A percentile compares a stretch with the other conserved stretches of the same genome.
Conservation (phyloP, 2,888 invertebrate genomes). For the Diarsia rubi region DNA sequence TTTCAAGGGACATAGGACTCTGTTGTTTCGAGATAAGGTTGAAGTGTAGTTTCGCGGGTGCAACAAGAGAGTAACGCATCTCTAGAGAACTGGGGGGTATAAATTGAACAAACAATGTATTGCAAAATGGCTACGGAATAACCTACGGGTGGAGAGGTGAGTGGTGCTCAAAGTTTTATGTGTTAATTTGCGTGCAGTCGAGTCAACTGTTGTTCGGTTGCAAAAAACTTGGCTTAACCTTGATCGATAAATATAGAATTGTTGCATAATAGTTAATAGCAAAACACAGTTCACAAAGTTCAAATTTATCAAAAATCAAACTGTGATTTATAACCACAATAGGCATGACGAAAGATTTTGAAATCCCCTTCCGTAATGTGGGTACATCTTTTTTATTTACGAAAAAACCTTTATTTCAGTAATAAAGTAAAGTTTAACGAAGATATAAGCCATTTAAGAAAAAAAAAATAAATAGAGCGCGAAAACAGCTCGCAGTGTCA, state of each 20-base stretch:
- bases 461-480: too few species aligned
- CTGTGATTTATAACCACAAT: not conserved
- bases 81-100: slow-evolving; percentile 79
- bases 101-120: slow-evolving; percentile 90
- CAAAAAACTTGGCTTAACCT: not conserved
- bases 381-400: too few species aligned
- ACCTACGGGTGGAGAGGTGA: slow-evolving; percentile 69
- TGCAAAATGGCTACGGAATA: slow-evolving; percentile 84
- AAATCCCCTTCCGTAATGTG: too few species aligned
- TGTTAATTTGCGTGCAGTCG: slow-evolving; percentile 23
- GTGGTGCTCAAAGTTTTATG: slow-evolving; percentile 76
- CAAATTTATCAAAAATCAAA: not conserved
- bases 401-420: too few species aligned
- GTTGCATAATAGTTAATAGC: not conserved
- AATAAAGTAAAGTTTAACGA: too few species aligned
- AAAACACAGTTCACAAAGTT: not conserved
- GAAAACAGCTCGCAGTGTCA: too few species aligned
- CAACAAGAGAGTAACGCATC: slow-evolving; percentile 74
- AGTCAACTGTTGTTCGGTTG: not conserved
- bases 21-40: slow-evolving; percentile 63
- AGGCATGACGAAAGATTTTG: too few species aligned
- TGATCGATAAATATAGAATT: not conserved
- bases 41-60: slow-evolving; percentile 51
- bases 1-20: slow-evolving; percentile 60
- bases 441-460: too few species aligned